phyloP scores from a whole-genome alignment of 2,113 vertebrate genomes.

The Rhinopithecus roxellana region DNA sequence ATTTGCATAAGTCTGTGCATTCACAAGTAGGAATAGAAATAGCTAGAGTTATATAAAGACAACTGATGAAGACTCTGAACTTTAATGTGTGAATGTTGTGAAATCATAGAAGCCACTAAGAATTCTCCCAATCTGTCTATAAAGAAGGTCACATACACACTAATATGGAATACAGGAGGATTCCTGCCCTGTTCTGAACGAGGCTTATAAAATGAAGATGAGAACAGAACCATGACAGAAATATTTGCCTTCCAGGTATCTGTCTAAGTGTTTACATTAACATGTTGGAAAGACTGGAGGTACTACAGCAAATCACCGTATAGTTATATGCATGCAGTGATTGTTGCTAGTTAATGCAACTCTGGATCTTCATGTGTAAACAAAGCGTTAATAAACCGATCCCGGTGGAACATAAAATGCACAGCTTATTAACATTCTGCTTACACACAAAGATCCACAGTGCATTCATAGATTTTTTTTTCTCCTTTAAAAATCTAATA shows the following conservation, averaged over 20 bases:
- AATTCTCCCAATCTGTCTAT: constrained; percentile 38
- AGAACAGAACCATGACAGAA: neutral
- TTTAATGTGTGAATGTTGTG: constrained; percentile 76
- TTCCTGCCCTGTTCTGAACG: neutral
- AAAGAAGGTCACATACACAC: constrained; percentile 10
- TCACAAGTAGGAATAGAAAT: constrained; percentile 72
- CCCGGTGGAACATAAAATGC: neutral
- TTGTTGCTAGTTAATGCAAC: neutral
- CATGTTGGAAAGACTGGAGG: neutral
- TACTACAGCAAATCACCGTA: neutral
- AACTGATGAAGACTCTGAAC: constrained; percentile 68
- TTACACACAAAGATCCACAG: neutral
- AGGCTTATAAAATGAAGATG: neutral
- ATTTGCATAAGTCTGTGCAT: constrained; percentile 60
- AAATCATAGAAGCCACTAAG: constrained; percentile 66
- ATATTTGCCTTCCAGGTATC: neutral
- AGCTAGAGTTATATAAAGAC: constrained; percentile 71
- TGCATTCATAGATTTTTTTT: neutral
- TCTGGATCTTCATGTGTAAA: neutral
- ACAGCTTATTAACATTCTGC: neutral
- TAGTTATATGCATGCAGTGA: neutral
- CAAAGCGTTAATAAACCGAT: neutral
- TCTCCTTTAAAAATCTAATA: neutral
- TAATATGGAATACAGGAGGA: neutral
- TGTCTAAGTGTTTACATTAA: neutral